These are phyloP conservation scores for Gasteruption jaculator DNA, from an alignment of 2,888 invertebrate genomes.

Conservation along the genomic window DNA sequence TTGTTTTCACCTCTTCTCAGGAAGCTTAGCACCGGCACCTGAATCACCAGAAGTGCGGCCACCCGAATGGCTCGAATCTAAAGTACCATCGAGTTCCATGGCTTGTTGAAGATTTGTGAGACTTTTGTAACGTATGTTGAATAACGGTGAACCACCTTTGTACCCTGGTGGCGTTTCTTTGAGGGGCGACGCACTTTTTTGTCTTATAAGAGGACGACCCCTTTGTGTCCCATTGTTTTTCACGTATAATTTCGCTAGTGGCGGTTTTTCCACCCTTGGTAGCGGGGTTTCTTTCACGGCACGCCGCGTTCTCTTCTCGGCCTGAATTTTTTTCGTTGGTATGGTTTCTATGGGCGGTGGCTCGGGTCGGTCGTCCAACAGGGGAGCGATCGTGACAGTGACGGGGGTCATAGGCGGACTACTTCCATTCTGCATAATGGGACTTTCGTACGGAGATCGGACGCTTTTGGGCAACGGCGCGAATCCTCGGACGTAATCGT, in stretches of 20 bases:
- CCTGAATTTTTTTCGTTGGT: conserved; percentile 75
- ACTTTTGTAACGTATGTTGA: conserved; percentile 63
- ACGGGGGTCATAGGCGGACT: conserved; percentile 53
- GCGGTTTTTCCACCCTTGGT: conserved; percentile 59
- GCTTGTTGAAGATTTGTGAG: conserved; percentile 70
- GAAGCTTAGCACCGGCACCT: conserved; percentile 70
- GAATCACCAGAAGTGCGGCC: conserved; percentile 84
- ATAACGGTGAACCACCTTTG: conserved; percentile 71
- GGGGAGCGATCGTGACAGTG: conserved; percentile 57
- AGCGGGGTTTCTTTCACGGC: conserved; percentile 60
- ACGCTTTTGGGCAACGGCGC: conserved; percentile 84
- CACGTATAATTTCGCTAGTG: conserved; percentile 68
- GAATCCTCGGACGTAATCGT: conserved; percentile 91
- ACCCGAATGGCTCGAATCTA: conserved; percentile 85
- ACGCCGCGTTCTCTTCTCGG: conserved; percentile 73
- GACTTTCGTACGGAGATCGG: conserved; percentile 59
- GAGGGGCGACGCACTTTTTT: conserved; percentile 69
- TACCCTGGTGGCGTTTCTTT: conserved; percentile 68
- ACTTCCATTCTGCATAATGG: conserved; percentile 25
- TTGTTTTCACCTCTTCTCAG: conserved; percentile 66
- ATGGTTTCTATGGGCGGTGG: conserved; percentile 91
- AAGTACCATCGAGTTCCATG: conserved; percentile 71
- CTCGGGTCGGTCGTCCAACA: conserved; percentile 69
- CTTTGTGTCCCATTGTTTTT: conserved; percentile 69
- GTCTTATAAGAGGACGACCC: conserved; percentile 62